A percentile compares a stretch with the other conserved stretches of the same genome.
These are phyloP conservation scores for Caenorhabditis uteleia DNA, from an alignment of 2,888 invertebrate genomes.

Conservation along the genomic window DNA sequence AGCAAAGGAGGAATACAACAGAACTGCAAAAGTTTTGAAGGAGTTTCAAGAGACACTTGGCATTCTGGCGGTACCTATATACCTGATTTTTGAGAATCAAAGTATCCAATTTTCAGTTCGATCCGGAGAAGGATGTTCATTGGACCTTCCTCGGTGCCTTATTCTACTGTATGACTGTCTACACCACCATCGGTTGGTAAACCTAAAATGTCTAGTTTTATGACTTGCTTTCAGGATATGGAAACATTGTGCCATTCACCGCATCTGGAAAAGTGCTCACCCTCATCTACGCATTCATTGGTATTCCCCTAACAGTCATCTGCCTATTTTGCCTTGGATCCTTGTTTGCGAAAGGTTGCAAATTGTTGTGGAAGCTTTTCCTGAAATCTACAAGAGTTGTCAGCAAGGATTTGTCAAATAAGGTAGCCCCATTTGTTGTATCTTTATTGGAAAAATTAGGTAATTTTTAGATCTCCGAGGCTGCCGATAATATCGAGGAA, in stretches of 20 bases:
- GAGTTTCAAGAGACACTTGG: conserved; percentile 60
- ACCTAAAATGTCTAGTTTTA: not conserved
- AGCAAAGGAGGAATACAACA: conserved; percentile 61
- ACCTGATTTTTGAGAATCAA: conserved; percentile 7
- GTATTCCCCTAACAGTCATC: conserved; percentile 66
- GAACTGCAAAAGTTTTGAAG: conserved; percentile 56
- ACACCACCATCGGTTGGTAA: conserved; percentile 73
- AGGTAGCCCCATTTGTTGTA: conserved; percentile 41
- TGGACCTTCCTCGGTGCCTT: conserved; percentile 62
- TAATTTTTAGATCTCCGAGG: conserved; percentile 25
- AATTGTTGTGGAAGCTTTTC: conserved; percentile 50
- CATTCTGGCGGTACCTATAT: conserved; percentile 16
- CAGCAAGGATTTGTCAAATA: conserved; percentile 61
- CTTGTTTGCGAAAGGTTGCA: conserved; percentile 59
- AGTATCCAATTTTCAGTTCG: conserved; percentile 28
- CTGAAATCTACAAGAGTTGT: conserved; percentile 51
- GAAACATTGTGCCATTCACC: conserved; percentile 64
- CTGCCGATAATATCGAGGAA: conserved; percentile 31
- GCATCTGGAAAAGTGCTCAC: conserved; percentile 61
- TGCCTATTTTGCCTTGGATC: conserved; percentile 60
- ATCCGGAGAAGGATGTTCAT: conserved; percentile 47
- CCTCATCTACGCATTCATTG: conserved; percentile 64
- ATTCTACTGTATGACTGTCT: conserved; percentile 67
- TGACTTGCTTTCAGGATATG: conserved; percentile 54
- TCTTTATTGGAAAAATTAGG: not conserved